These are phyloP conservation scores for Anoplophora glabripennis DNA, from an alignment of 1,140 invertebrate genomes.

Conservation along the genomic window DNA sequence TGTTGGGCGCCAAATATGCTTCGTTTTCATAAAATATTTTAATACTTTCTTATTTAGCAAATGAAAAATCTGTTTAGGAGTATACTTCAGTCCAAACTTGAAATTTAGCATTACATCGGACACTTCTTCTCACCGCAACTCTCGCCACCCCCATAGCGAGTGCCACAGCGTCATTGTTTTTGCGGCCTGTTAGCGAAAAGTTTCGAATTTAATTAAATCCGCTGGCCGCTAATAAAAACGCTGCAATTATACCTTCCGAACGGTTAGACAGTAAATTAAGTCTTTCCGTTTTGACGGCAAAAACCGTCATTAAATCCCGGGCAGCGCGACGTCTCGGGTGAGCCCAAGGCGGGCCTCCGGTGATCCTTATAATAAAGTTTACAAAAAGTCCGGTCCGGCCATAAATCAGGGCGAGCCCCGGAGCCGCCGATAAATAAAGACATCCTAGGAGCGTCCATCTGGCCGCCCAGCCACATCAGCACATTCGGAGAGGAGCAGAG, in stretches of 20 bases:
- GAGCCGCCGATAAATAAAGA: conserved; percentile 18
- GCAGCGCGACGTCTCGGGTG: conserved; percentile 13
- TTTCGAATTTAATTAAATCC: conserved; percentile 2
- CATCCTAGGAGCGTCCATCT: conserved; percentile 13
- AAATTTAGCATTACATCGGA: too few relatives aligned
- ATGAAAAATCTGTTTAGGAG: too few relatives aligned
- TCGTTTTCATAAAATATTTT: too few relatives aligned
- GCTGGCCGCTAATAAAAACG: background rate
- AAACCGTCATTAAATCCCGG: conserved; percentile 19
- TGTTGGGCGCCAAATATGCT: too few relatives aligned
- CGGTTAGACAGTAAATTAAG: conserved; percentile 1
- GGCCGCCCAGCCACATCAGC: conserved; percentile 3
- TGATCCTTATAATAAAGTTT: conserved; percentile 22
- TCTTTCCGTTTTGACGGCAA: background rate
- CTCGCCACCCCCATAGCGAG: too few relatives aligned
- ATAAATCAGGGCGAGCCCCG: conserved; percentile 11
- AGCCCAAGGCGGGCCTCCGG: conserved; percentile 12
- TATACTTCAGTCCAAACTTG: too few relatives aligned
- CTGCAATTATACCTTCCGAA: background rate
- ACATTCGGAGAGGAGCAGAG: conserved; percentile 5
- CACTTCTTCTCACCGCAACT: too few relatives aligned
- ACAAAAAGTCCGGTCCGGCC: conserved; percentile 12
- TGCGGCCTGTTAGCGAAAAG: too few relatives aligned
- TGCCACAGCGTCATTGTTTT: too few relatives aligned
- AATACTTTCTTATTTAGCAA: too few relatives aligned